Base-by-base conservation (phyloP, 2,888 invertebrate genomes). In the Dolichomitus sp. region DNA sequence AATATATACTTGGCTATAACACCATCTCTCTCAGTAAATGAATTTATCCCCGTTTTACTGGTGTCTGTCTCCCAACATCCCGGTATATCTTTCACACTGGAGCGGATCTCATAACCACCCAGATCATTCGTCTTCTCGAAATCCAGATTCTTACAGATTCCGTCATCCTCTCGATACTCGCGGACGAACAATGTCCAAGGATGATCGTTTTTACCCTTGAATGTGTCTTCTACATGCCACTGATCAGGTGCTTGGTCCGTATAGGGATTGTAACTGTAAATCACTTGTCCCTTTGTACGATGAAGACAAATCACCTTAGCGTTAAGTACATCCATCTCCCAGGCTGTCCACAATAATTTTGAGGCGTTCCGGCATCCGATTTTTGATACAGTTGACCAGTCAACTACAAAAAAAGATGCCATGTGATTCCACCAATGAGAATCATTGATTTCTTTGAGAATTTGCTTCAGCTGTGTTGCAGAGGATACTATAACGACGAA, bases 211-310 rank as follows among this genome's bases (percentile, higher is more conserved):
- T 17, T 17, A 0, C 48, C 17, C 17, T 17, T 17, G 7, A 33
- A 30, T 4, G 27, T 30, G n/a, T 4, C 14, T 4, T 11, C 27
- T n/a, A 27, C 6, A 1, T 30, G 57, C 88, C 88, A 88, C 3
- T 52, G 14, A 2, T 59, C 11, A 9, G 84, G 73, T 3, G 82
- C 76, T 0, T 27, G 9, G 1, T 54, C 54, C 3, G 76, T 79
- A 77, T 79, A 88, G 2, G 86, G 88, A 66, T 86, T 85, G 75
- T 73, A 86, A 3, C 80, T 82, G 72, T 85, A 88, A 17, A 83
- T 63, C 9, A 59, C 54, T 5, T 45, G 23, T 0, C 14, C 69
- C 4, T 75, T 54, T 1, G 11, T 45, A 0, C 66, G n/a, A 37
- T 84, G 59, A 2, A 57, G 12, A 68, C 88, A 88, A 1, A 85